These are phyloP conservation scores for Paralichthys olivaceus DNA, from an alignment of 2,113 vertebrate genomes.

Conservation along the genomic window DNA sequence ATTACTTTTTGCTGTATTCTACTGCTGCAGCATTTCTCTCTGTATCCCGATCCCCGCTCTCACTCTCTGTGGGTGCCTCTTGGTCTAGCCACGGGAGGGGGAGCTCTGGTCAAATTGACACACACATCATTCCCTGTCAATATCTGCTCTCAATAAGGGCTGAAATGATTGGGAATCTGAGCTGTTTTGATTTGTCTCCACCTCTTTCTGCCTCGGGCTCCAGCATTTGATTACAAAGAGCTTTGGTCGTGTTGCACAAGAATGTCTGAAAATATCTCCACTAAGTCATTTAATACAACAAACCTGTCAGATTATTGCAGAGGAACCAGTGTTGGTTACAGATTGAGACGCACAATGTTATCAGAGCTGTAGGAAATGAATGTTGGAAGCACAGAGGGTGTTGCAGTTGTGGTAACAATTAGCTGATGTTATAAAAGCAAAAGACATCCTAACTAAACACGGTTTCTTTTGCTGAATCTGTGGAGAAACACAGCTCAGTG, in stretches of 20 bases:
- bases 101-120: slow-evolving; percentile 59
- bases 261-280: slow-evolving; percentile 68
- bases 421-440: slow-evolving; percentile 7
- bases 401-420: slow-evolving; percentile 13
- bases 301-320: slow-evolving; percentile 40
- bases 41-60: slow-evolving; percentile 28
- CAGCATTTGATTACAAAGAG: slow-evolving; percentile 66
- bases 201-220: slow-evolving; percentile 49
- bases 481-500: slow-evolving; percentile 1
- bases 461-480: background rate
- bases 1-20: slow-evolving; percentile 30
- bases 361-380: background rate
- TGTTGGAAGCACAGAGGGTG: slow-evolving; percentile 9
- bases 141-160: slow-evolving; percentile 63
- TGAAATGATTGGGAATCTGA: slow-evolving; percentile 70
- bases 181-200: slow-evolving; percentile 60
- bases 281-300: slow-evolving; percentile 49
- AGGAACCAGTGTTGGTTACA: slow-evolving; percentile 26
- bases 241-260: slow-evolving; percentile 37
- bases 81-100: slow-evolving; percentile 51
- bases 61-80: slow-evolving; percentile 52
- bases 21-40: slow-evolving; percentile 47
- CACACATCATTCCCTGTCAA: slow-evolving; percentile 72
- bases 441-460: slow-evolving; percentile 1
- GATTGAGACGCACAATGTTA: slow-evolving; percentile 35